A percentile compares a stretch with the other conserved stretches of the same genome.
These are phyloP conservation scores for Dendropsophus ebraccatus DNA, from an alignment of 2,113 vertebrate genomes.

Conservation along the genomic window DNA sequence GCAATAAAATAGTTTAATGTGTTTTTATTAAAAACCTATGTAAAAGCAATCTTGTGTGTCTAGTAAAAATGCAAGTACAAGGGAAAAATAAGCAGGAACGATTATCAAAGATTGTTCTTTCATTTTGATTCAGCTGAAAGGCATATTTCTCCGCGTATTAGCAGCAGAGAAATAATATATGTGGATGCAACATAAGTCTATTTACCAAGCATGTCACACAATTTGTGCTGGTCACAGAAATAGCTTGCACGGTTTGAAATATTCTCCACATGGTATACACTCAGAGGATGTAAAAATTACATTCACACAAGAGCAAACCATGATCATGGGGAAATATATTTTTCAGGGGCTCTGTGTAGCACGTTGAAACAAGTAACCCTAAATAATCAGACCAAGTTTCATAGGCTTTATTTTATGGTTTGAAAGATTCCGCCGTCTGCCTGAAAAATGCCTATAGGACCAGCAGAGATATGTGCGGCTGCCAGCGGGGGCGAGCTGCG, in stretches of 20 bases:
- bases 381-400: no score
- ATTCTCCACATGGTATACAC: not conserved
- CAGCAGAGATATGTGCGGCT: no score
- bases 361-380: no score
- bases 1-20: constrained; percentile 32
- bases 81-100: constrained; percentile 25
- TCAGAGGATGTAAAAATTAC: not conserved
- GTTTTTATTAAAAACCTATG: constrained; percentile 45
- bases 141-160: not conserved
- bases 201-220: not conserved
- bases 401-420: no score
- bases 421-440: no score
- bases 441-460: no score
- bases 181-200: not conserved
- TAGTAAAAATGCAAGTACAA: constrained; percentile 47
- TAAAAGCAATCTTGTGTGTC: constrained; percentile 35
- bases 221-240: not conserved
- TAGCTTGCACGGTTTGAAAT: not conserved
- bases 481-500: no score
- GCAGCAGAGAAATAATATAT: not conserved
- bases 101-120: constrained; percentile 15
- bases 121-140: constrained; percentile 3
- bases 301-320: not conserved
- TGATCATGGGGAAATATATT: not conserved
- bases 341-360: not conserved